A percentile compares a stretch with the other conserved stretches of the same genome.
Evolutionary conservation across 2,888 invertebrate species (phyloP).

Genomic region (Leptura quadrifasciata): DNA sequence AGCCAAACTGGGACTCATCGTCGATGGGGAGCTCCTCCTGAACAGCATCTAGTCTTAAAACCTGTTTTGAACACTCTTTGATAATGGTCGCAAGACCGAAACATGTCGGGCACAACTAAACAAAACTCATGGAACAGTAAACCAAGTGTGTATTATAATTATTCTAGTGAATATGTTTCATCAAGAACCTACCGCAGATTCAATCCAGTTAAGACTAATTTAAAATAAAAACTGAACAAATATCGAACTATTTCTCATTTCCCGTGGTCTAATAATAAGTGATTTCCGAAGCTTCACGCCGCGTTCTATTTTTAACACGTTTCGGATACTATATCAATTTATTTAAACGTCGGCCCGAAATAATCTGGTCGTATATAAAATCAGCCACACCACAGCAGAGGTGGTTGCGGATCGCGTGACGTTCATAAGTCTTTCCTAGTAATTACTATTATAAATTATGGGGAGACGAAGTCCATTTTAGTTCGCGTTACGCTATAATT

Average conservation of each 20-base stretch:
- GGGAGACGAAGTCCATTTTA: slow-evolving; percentile 65
- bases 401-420: slow-evolving; percentile 46
- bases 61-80: no score
- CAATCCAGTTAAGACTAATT: no score
- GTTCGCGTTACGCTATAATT: slow-evolving; percentile 66
- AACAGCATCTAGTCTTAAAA: no score
- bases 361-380: slow-evolving; percentile 32
- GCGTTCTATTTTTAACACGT: slow-evolving; percentile 19
- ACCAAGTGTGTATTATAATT: no score
- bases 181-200: no score
- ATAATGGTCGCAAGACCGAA: no score
- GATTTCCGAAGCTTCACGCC: slow-evolving; percentile 20
- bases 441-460: slow-evolving; percentile 67
- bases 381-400: slow-evolving; percentile 3
- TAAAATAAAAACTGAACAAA: no score
- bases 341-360: slow-evolving; percentile 24
- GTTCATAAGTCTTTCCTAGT: slow-evolving; percentile 53
- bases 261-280: background rate
- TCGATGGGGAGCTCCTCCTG: no score
- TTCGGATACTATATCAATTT: slow-evolving; percentile 17
- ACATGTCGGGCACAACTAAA: no score
- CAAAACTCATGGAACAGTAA: no score
- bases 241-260: background rate
- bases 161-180: no score
- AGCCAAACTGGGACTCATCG: no score